Evolutionary conservation across 2,797 vertebrate genomes (phyloP).

Genomic region (Syncerus caffer): DNA sequence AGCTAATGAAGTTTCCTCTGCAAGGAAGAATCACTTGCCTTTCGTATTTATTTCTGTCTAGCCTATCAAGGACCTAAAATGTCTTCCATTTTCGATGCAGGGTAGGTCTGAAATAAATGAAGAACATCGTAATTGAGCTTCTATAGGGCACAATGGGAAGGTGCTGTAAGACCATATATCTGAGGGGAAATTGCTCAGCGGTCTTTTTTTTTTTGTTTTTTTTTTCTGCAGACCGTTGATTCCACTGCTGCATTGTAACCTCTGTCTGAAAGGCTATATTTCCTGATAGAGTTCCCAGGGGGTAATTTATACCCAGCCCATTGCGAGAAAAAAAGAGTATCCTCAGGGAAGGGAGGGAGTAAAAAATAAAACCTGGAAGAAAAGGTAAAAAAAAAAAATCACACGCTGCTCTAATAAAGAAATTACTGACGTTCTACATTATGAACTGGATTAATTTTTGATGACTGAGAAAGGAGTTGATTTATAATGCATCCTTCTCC

Average conservation of each 20-base stretch:
- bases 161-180: conserved; percentile 33
- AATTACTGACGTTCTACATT: conserved; percentile 91
- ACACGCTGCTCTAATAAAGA: conserved; percentile 92
- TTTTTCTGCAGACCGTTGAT: not conserved
- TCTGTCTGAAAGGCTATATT: not conserved
- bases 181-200: conserved; percentile 46
- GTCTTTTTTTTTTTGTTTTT: not conserved
- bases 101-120: not conserved
- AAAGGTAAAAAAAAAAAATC: conserved; percentile 82
- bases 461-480: conserved; percentile 89
- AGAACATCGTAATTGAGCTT: not conserved
- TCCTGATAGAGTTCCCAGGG: not conserved
- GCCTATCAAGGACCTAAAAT: not conserved
- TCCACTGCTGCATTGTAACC: not conserved
- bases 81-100: not conserved
- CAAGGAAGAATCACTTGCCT: not conserved
- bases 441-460: conserved; percentile 95
- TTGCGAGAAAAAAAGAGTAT: conserved; percentile 64
- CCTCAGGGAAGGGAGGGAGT: conserved; percentile 79
- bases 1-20: not conserved
- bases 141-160: conserved; percentile 25
- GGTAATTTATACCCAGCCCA: conserved; percentile 64
- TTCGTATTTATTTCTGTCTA: not conserved
- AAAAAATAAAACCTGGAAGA: conserved; percentile 74
- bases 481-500: conserved; percentile 90